A percentile compares a stretch with the other conserved stretches of the same genome.
Evolutionary conservation across 2,113 vertebrate species (phyloP).

Genomic region (Propithecus coquereli): DNA sequence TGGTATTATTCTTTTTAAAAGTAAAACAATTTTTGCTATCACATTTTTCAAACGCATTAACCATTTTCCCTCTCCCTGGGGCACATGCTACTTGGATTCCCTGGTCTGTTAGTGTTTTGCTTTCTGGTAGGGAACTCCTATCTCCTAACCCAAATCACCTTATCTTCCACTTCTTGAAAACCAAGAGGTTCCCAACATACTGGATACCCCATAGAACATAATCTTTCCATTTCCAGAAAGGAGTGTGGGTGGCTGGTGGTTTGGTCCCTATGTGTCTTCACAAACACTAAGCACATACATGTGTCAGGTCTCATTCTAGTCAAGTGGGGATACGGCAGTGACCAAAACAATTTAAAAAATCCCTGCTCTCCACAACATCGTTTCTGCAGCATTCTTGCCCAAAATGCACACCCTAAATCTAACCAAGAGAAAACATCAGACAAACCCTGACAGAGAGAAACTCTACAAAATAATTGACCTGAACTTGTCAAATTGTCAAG

Average conservation of each 20-base stretch:
- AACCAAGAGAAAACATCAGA: neutral
- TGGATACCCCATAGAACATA: neutral
- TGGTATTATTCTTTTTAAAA: neutral
- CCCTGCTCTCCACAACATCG: neutral
- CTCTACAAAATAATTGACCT: neutral
- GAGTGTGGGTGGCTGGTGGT: neutral
- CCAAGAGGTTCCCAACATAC: neutral
- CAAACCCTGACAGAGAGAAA: neutral
- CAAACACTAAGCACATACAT: neutral
- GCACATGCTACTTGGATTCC: neutral
- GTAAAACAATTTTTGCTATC: neutral
- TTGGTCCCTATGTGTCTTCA: neutral
- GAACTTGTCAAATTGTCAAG: neutral
- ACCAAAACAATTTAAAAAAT: neutral
- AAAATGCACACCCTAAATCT: neutral
- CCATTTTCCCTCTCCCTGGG: neutral
- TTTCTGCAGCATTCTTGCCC: neutral
- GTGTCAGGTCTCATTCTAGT: neutral
- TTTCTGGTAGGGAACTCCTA: neutral
- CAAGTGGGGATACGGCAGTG: neutral
- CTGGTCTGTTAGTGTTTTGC: neutral
- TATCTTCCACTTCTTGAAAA: neutral
- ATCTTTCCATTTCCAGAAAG: neutral
- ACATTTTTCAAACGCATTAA: neutral
- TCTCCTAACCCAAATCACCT: neutral